Evolutionary conservation across 1,140 invertebrate species (phyloP), one percentile per base, ranked within the genome.

Genomic region (Macrostomum lignano): DNA sequence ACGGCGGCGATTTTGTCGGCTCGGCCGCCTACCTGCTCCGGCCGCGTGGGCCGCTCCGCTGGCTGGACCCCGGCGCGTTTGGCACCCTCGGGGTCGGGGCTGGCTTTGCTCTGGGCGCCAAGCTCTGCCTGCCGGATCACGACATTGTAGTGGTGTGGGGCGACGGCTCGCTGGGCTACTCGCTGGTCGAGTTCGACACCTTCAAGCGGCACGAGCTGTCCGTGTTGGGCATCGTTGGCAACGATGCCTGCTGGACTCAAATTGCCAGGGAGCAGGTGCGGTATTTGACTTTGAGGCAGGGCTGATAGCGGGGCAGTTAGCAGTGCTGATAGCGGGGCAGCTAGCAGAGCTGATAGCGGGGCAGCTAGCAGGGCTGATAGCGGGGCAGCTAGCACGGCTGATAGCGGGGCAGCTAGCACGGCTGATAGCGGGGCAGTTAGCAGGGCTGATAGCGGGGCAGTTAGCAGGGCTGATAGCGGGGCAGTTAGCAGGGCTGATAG

Each of bases 201-300:
- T 68, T 66, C 42, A 58, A 57, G 3, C 54, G 69, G 24, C 66
- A 68, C 43, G 67, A 68, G 43, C 52, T 64, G 40, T 66, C 67
- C 9, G 56, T 70, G 7, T 56, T 67, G 36, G 60, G 66, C 6
- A 31, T 70, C 29, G 61, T 70, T 17, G 68, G 68, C 17, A 70
- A 70, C 53, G 68, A 70, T 52, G 68, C 68, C 24, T 64, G 65
- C 21, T 70, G 69, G 68, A 65, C 62, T 13, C 69, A 71, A 47
- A 70, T 70, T 36, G 61, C 62, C 7, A 46, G 68, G 32, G 69
- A 71, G 45, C 68, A 70, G 49, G 52, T 64, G n/a, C n/a, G n/a
- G n/a, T n/a, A n/a, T n/a, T n/a, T n/a, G n/a, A n/a, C n/a, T n/a
- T n/a, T n/a, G n/a, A n/a, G n/a, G n/a, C n/a, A n/a, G n/a, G n/a